phyloP scores from a whole-genome alignment of 2,888 invertebrate genomes.

The Megaustenia siamemsis region DNA sequence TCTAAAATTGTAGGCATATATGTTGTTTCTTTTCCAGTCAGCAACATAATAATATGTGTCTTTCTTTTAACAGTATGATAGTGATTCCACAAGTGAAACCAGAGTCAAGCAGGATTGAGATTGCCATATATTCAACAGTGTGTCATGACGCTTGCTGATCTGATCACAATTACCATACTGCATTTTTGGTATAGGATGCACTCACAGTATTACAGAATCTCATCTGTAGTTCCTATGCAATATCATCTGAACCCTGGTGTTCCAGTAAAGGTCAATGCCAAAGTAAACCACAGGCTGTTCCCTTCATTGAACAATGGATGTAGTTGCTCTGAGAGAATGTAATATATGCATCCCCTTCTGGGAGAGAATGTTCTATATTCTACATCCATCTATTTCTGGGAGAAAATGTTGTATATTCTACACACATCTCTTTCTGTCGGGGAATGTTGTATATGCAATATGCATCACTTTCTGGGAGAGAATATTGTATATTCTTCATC shows the following conservation, averaged over 20 bases:
- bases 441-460: too few species aligned
- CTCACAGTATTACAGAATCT: neutral
- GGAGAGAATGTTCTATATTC: too few species aligned
- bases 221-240: conserved; percentile 30
- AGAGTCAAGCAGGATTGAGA: conserved; percentile 35
- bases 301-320: neutral
- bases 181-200: conserved; percentile 1
- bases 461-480: too few species aligned
- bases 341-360: neutral
- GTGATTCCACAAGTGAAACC: conserved; percentile 13
- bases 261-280: neutral
- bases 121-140: neutral
- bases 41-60: too few species aligned
- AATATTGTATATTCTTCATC: too few species aligned
- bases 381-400: neutral
- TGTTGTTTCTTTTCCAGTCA: too few species aligned
- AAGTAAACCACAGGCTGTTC: neutral
- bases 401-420: too few species aligned
- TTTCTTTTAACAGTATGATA: conserved; percentile 32
- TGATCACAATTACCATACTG: neutral
- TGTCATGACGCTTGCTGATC: neutral
- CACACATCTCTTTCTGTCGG: neutral
- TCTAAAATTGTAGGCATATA: too few species aligned
- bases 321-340: neutral
- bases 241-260: conserved; percentile 11